Evolutionary conservation across 2,888 invertebrate genomes (phyloP), one percentile per base, ranked within the genome.

Genomic region (Camponotus fellah): DNA sequence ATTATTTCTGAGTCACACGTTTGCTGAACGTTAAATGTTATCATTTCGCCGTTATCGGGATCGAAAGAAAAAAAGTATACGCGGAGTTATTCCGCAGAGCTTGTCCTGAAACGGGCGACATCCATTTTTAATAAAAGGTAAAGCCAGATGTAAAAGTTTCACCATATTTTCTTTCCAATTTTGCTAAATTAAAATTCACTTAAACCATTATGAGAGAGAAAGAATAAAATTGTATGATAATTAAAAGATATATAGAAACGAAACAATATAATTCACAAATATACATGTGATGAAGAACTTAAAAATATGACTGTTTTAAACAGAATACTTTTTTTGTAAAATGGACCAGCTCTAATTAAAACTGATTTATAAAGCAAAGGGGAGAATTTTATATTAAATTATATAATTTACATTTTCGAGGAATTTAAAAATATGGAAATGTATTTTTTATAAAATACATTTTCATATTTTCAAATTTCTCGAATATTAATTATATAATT

Each of bases 1-100:
- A 79, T 71, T 68, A 79, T 64, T 64, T 77, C 34, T 71, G 49
- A 69, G 79, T 71, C 53, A 49, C 69, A 60, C 49, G 75, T 68
- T 46, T 69, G 77, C 49, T 21, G 32, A 68, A 32, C 26, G 69
- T 26, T 26, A 58, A 69, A 69, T 77, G 43, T 77, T 69, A 69
- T 69, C 43, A 34, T 77, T 77, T 69, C n/a, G 14, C 21, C 43
- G 69, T 56, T 69, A 69, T 68, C 32, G 32, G 14, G 26, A 77
- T 32, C 12, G 32, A 26, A 26, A 66, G 14, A n/a, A 12, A 6
- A 26, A 40, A 77, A 12, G 14, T 37, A 53, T 37, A 40, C 21
- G 56, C 17, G 3, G 14, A 14, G 43, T 43, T 58, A 43, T 58
- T 68, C 26, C 68, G 56, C 56, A 76, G n/a, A 14, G 76, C 8